Percentiles rank a stretch among this genome's conserved stretches.
Conservation (phyloP, 2,888 invertebrate species). For the Netelia virgata region DNA sequence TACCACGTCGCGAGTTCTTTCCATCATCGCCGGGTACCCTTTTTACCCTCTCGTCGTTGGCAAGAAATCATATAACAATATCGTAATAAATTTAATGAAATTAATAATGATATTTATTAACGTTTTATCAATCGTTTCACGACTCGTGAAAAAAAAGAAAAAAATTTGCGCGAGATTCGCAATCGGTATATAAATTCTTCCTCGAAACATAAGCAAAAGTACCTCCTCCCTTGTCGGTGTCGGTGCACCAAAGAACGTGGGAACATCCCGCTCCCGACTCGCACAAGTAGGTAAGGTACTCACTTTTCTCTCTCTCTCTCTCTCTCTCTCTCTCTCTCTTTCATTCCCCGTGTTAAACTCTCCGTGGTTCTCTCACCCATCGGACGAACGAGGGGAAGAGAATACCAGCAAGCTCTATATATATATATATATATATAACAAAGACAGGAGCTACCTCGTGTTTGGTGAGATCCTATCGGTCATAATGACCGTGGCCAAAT, state of each 20-base stretch:
- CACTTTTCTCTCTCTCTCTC: slow-evolving; percentile 13
- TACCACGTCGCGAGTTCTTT: slow-evolving; percentile 7
- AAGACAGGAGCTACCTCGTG: slow-evolving; percentile 32
- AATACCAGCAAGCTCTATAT: slow-evolving; percentile 18
- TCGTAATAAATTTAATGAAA: too few relatives aligned
- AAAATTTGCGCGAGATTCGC: not conserved
- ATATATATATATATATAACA: slow-evolving; percentile 4
- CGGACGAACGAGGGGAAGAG: slow-evolving; percentile 31
- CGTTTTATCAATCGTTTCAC: not conserved
- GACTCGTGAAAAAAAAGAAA: not conserved
- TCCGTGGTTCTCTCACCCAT: slow-evolving; percentile 32
- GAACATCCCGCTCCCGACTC: slow-evolving; percentile 64
- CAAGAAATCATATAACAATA: not conserved
- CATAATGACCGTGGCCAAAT: slow-evolving; percentile 57
- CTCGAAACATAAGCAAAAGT: slow-evolving; percentile 35
- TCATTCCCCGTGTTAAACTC: slow-evolving; percentile 19
- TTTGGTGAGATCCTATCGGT: slow-evolving; percentile 57
- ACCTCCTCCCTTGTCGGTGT: slow-evolving; percentile 53
- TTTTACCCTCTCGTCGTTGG: slow-evolving; percentile 61
- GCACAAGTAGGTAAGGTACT: slow-evolving; percentile 49
- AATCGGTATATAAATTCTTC: not conserved
- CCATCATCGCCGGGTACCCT: slow-evolving; percentile 12
- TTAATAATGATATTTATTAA: too few relatives aligned
- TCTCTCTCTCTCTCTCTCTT: slow-evolving; percentile 17
- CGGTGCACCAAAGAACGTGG: slow-evolving; percentile 63